Evolutionary conservation across 2,797 vertebrate genomes (phyloP), one percentile per base, ranked within the genome.

Genomic region (Notolabrus celidotus): DNA sequence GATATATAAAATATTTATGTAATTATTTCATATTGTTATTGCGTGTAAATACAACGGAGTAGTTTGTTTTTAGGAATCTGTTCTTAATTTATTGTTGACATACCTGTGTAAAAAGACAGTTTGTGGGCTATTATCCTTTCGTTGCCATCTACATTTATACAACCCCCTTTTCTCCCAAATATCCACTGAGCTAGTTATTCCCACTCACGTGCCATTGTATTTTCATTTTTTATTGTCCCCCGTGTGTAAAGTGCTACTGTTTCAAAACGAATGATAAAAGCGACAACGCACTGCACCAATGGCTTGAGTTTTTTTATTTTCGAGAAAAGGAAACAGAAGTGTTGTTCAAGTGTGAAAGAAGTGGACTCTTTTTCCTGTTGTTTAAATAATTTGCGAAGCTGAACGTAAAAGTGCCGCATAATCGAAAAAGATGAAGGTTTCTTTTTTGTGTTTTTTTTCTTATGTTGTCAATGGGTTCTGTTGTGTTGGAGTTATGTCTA

Each of bases 1-100:
- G 94, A 96, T 97, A 99, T 98, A 97, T 97, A 97, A 94, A 96
- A 96, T 99, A 99, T 99, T 99, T 99, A 99, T 99, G 96, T 98
- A 98, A 98, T 98, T 98, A 97, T 98, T 98, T 97, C 96, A 96
- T 98, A 97, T 96, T 95, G 96, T 95, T 96, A 97, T 96, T 96
- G 94, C 93, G 88, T 99, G 97, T 99, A 99, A 96, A 99, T 99
- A 99, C 89, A 91, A 95, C 93, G 93, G 95, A 96, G 95, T 96
- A 95, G 95, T 96, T 95, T 92, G 96, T 96, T 96, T 95, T 93
- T 88, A 87, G 96, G 96, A 94, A 95, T 94, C 93, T 96, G 95
- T 94, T 90, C 93, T 97, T 99, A 99, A 99, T 99, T 99, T 99
- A 99, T 99, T 99, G 95, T 96, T 93, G 88, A 98, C 96, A 97